Percentiles rank a stretch among this genome's conserved stretches.
These are phyloP conservation scores for Oryctes rhinoceros DNA, from an alignment of 1,140 invertebrate genomes.

Conservation along the genomic window DNA sequence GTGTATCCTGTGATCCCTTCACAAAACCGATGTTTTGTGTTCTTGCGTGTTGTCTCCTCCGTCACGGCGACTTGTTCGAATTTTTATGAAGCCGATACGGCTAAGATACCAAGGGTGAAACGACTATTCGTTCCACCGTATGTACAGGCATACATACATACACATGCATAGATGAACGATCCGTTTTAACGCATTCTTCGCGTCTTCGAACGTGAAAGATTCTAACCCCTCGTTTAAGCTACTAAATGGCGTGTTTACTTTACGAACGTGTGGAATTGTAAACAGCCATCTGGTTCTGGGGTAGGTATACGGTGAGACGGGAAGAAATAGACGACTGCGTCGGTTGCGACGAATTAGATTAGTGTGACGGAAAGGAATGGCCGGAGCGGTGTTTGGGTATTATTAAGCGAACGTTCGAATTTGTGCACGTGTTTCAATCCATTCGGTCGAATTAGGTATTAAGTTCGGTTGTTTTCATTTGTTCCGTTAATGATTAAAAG, in stretches of 20 bases:
- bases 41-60: slow-evolving; percentile 3
- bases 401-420: background rate
- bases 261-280: slow-evolving; percentile 38
- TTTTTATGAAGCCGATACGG: slow-evolving; percentile 7
- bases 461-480: too few relatives aligned
- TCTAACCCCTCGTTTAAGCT: slow-evolving; percentile 30
- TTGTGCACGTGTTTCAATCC: slow-evolving; percentile 2
- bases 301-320: background rate
- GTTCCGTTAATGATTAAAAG: too few relatives aligned
- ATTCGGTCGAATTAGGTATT: background rate
- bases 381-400: background rate
- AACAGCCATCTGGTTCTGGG: slow-evolving; percentile 18
- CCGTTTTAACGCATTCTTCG: slow-evolving; percentile 29
- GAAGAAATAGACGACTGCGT: background rate
- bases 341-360: slow-evolving; percentile 7
- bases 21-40: slow-evolving; percentile 17
- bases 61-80: slow-evolving; percentile 7
- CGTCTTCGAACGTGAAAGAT: slow-evolving; percentile 21
- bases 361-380: slow-evolving; percentile 31
- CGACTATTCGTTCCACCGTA: background rate
- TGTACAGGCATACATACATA: background rate
- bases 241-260: slow-evolving; percentile 39
- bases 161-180: background rate
- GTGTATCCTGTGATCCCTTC: background rate
- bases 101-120: background rate